phyloP scores from a whole-genome alignment of 2,113 vertebrate genomes.

The Polyodon spathula region DNA sequence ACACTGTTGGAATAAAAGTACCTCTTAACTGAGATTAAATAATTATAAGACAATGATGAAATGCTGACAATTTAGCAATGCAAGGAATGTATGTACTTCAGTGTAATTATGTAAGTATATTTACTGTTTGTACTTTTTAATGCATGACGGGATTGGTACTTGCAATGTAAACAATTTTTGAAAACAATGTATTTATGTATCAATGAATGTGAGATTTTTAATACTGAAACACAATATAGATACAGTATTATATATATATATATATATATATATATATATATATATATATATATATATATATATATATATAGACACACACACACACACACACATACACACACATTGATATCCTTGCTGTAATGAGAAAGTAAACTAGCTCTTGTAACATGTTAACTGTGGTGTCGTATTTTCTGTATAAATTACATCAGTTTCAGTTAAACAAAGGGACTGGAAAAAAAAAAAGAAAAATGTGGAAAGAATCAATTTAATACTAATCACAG shows the following conservation, averaged over 20 bases:
- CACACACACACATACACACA: background rate
- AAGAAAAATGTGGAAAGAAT: no score
- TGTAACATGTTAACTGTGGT: slow-evolving; percentile 16
- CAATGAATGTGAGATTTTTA: slow-evolving; percentile 21
- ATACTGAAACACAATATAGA: slow-evolving; percentile 16
- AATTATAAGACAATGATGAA: background rate
- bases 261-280: slow-evolving; percentile 4
- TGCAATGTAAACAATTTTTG: slow-evolving; percentile 11
- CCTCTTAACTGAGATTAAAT: background rate
- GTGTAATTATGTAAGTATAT: slow-evolving; percentile 15
- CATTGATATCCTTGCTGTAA: slow-evolving; percentile 50
- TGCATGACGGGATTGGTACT: slow-evolving; percentile 19
- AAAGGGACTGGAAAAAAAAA: no score
- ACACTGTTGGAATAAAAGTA: background rate
- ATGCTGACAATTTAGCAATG: slow-evolving; percentile 9
- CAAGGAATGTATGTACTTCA: slow-evolving; percentile 15
- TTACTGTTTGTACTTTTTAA: slow-evolving; percentile 21
- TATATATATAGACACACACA: slow-evolving; percentile 40
- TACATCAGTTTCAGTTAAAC: no score
- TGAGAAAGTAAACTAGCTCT: slow-evolving; percentile 51
- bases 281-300: slow-evolving; percentile 6
- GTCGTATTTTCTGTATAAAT: no score
- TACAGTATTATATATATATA: slow-evolving; percentile 1
- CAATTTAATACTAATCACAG: no score
- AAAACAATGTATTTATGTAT: slow-evolving; percentile 14